Evolutionary conservation across 1,140 invertebrate genomes (phyloP), one percentile per base, ranked within the genome.

Genomic region (Apis cerana): DNA sequence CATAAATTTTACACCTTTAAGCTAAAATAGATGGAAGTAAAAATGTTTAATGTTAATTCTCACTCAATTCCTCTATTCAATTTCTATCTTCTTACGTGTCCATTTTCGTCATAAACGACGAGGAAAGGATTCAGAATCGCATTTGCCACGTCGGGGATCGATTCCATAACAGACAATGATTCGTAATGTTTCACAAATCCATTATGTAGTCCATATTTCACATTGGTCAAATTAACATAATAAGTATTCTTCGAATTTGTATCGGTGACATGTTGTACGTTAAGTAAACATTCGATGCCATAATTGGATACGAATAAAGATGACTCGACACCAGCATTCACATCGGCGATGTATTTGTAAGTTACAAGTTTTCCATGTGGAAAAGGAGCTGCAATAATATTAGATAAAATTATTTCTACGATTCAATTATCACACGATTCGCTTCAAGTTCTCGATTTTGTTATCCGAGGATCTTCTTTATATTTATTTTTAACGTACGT

Each of bases 321-420:
- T 27, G 94, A 93, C 11, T 92, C 82, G 33, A 89, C 89, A 21
- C 92, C 94, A 43, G 91, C 86, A 64, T 91, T 92, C 17, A 93
- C 85, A 43, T 90, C 88, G 23, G 90, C 92, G 33, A 88, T 81
- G 76, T 94, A 95, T 59, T 93, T 89, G 85, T 94, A 95, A 21
- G 92, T 80, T 2, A 93, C 56, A 50, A 89, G 90, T 89, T 93
- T 93, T 67, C 86, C 91, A 56, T 83, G 80, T 10, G 91, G 93
- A 33, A 92, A 88, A 69, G 85, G 85, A 8, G 74, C 90, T 92
- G 75, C 19, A 71, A 88, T 61, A 75, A 79, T 33, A 75, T 62
- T 27, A 15, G 27, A 74, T 56, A 65, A 72, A 68, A 11, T 64
- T 59, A 33, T 70, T 48, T 12, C 48, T 19, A 15, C 21, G 21